Conservation (phyloP, 2,113 vertebrate genomes). For the Tinamus guttatus region DNA sequence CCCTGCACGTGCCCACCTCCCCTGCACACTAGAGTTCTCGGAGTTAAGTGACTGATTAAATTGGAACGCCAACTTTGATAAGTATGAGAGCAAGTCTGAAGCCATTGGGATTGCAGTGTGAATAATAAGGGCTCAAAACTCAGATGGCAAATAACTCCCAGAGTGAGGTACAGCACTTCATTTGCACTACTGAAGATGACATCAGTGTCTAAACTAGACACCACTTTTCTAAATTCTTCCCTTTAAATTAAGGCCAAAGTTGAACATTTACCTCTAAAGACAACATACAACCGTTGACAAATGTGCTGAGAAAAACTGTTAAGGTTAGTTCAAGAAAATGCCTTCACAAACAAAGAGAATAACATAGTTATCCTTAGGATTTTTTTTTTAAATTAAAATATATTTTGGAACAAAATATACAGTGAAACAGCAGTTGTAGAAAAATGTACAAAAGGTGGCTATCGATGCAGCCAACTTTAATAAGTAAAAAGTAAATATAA, state of each 20-base stretch:
- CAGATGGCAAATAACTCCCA: background rate
- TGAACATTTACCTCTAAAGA: background rate
- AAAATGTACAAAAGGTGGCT: conserved; percentile 40
- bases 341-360: background rate
- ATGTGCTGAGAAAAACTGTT: too few relatives aligned
- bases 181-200: background rate
- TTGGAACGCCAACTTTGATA: background rate
- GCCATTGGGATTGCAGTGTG: background rate
- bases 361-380: background rate
- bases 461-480: background rate
- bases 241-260: too few relatives aligned
- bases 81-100: background rate
- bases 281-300: background rate
- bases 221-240: background rate
- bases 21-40: background rate
- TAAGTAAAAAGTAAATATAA: conserved; percentile 3
- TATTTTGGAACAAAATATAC: conserved; percentile 20
- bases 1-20: too few relatives aligned
- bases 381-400: background rate
- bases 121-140: background rate
- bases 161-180: background rate
- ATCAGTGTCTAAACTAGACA: background rate
- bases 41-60: background rate
- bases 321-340: background rate
- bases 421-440: background rate